Evolutionary conservation across 2,113 vertebrate species (phyloP).

Genomic region (Balaeniceps rex): DNA sequence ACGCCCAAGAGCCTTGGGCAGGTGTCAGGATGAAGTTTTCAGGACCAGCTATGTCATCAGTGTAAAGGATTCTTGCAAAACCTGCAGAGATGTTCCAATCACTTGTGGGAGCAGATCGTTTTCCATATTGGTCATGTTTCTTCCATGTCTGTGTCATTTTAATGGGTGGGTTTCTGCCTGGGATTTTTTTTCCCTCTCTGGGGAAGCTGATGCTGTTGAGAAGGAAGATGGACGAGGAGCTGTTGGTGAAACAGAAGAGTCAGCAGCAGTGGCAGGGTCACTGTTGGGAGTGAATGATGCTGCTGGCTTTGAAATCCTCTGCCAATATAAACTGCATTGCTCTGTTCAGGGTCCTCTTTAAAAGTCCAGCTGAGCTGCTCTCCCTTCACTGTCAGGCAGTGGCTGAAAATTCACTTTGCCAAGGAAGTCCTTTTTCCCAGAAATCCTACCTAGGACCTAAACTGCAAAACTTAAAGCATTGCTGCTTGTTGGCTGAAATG

Average conservation of each 20-base stretch:
- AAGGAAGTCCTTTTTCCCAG: neutral
- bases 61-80: neutral
- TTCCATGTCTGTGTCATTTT: neutral
- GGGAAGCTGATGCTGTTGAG: neutral
- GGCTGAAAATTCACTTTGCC: neutral
- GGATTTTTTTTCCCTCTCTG: neutral
- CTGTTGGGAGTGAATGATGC: neutral
- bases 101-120: neutral
- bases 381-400: neutral
- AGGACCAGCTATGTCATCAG: accelerated
- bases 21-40: neutral
- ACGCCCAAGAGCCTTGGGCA: neutral
- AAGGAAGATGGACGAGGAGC: neutral
- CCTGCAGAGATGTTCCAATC: neutral
- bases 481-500: neutral
- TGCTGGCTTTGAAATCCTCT: neutral
- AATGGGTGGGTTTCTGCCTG: neutral
- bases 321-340: neutral
- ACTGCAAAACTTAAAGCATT: neutral
- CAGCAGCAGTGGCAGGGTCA: neutral
- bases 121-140: neutral
- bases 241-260: neutral
- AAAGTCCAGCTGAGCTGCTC: neutral
- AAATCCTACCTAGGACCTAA: neutral
- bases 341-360: neutral